A percentile compares a stretch with the other conserved stretches of the same genome.
Conservation (phyloP, 2,888 invertebrate species). For the Leptinotarsa tumamoca region DNA sequence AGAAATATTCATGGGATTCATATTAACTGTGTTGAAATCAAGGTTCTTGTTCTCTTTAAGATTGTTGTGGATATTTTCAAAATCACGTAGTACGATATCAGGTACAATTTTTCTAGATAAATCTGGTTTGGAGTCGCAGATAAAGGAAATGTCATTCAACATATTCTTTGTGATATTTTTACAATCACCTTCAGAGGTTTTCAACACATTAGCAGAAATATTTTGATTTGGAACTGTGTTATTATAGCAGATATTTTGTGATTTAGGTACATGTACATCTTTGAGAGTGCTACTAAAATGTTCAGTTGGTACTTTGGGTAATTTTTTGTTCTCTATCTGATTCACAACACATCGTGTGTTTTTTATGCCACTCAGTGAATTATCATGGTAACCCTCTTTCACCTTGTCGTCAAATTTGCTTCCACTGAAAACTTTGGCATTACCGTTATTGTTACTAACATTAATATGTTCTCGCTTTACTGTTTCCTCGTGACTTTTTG, state of each 20-base stretch:
- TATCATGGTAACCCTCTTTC: background rate
- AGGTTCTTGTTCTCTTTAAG: background rate
- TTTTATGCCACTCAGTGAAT: background rate
- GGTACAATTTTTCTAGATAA: conserved; percentile 5
- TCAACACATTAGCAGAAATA: background rate
- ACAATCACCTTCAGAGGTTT: background rate
- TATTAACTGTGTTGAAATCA: background rate
- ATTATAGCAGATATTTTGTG: background rate
- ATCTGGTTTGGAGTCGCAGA: background rate
- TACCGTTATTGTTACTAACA: background rate
- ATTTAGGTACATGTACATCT: background rate
- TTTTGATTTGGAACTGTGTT: background rate
- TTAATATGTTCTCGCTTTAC: background rate
- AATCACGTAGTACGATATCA: background rate
- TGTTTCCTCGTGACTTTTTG: background rate
- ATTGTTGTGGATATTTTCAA: conserved; percentile 3
- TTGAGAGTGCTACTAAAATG: background rate
- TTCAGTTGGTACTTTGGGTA: background rate
- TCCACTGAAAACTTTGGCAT: too few species aligned
- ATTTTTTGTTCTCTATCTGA: background rate
- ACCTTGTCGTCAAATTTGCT: background rate
- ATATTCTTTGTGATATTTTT: conserved; percentile 2
- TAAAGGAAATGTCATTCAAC: background rate
- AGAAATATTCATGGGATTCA: conserved; percentile 1
- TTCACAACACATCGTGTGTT: background rate